phyloP scores from a whole-genome alignment of 92 coral and sea anemone species.

The Paramuricea clavata region DNA sequence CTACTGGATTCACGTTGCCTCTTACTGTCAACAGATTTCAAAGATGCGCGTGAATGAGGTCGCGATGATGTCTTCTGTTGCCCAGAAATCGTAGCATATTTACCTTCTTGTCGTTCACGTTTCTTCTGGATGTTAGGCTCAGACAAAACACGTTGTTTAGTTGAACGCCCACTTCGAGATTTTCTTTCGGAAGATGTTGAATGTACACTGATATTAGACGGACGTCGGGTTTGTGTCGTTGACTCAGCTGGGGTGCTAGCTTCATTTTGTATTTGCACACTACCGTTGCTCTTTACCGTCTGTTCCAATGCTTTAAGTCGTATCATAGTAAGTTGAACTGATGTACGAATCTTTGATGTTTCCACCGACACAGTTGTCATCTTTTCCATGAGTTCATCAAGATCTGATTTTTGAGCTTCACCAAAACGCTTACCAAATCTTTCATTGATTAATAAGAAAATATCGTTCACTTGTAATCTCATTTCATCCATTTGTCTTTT shows the following conservation, averaged over 20 bases:
- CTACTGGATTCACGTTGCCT: neutral
- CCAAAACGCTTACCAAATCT: slow-evolving; percentile 47
- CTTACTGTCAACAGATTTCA: neutral
- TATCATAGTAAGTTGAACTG: slow-evolving; percentile 46
- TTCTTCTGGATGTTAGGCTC: slow-evolving; percentile 22
- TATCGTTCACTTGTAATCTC: slow-evolving; percentile 43
- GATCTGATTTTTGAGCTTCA: slow-evolving; percentile 44
- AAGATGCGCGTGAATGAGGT: slow-evolving; percentile 22
- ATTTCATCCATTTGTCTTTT: slow-evolving; percentile 51
- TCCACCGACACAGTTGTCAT: slow-evolving; percentile 35
- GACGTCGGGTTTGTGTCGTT: neutral
- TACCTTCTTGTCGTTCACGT: neutral
- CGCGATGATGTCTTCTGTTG: neutral
- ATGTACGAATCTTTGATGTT: slow-evolving; percentile 37
- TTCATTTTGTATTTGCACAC: neutral
- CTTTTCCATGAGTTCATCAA: slow-evolving; percentile 40
- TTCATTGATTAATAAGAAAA: slow-evolving; percentile 19
- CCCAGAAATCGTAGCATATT: neutral
- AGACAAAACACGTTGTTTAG: slow-evolving; percentile 6
- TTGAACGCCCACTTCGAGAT: neutral
- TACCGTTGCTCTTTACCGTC: neutral
- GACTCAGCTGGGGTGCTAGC: neutral
- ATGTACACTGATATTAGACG: slow-evolving; percentile 7
- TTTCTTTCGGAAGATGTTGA: slow-evolving; percentile 36
- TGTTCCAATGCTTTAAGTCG: slow-evolving; percentile 41